phyloP scores from a whole-genome alignment of 2,113 vertebrate species.

The Cinclus mexicanus region DNA sequence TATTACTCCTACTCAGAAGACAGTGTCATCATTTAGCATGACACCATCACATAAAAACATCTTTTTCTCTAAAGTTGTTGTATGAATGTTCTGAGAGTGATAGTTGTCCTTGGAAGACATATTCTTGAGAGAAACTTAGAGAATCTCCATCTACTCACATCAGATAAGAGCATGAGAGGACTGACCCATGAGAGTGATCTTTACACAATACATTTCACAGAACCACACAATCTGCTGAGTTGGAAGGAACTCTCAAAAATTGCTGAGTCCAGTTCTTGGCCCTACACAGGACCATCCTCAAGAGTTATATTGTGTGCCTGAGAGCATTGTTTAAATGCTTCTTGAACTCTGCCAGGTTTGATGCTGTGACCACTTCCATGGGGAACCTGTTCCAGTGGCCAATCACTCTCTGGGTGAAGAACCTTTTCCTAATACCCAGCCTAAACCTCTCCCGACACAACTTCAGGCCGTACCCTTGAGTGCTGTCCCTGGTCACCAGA shows the following conservation, averaged over 20 bases:
- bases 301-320: background rate
- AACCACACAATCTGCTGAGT: background rate
- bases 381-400: background rate
- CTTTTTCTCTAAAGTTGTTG: background rate
- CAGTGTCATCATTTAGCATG: background rate
- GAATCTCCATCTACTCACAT: background rate
- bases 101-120: background rate
- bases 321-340: background rate
- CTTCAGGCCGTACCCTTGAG: background rate
- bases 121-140: background rate
- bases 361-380: too few relatives aligned
- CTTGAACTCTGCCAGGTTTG: background rate
- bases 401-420: background rate
- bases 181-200: background rate
- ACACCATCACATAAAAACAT: background rate
- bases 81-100: background rate
- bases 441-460: background rate
- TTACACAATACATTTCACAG: background rate
- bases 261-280: fast-evolving
- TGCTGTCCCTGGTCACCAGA: background rate
- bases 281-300: background rate
- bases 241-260: background rate
- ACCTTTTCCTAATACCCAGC: background rate
- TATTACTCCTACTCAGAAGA: fast-evolving
- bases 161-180: background rate